Base-by-base conservation (phyloP, 2,797 vertebrate genomes). In the Eospalax fontanierii region DNA sequence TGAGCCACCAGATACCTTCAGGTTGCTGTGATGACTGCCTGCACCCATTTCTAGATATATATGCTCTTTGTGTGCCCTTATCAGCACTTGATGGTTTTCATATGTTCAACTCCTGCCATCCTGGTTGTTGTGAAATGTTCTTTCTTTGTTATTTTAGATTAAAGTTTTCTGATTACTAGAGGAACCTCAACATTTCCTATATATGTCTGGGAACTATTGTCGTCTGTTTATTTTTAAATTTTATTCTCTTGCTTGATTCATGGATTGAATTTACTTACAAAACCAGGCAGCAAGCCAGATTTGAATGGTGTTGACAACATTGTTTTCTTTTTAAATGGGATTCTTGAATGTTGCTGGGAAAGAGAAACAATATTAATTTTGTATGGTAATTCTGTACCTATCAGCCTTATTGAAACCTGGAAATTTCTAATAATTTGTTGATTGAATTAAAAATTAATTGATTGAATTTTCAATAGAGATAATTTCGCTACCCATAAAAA, bases 381-480 rank as follows among this genome's bases (percentile, higher is more conserved):
- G 21, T 79, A 70, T 66, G 16, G 50, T 63, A 76, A 90, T 59
- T 76, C 57, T 87, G 7, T 65, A 65, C 59, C 33, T 21, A 59
- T 70, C 33, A 94, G 70, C 15, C 63, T 70, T 93, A 38, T 43
- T 91, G n/a, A 95, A 68, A 24, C 93, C 46, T 65, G 70, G 73
- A 83, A 46, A 89, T 18, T 87, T 78, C 50, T 70, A 83, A 59
- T 87, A 46, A 10, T 70, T 78, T 54, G 0, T 93, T 91, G 19
- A 59, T 61, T 84, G 61, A 63, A 26, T 78, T 74, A 80, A 35
- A 38, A 50, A 74, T 40, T 38, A 2, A n/a, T 33, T 83, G 43
- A 40, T 30, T 89, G 30, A 71, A 91, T 80, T 66, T 84, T 83
- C 24, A 87, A 33, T 89, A 65, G 63, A 86, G 12, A 93, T 35